Base-by-base conservation (phyloP, 2,797 vertebrate genomes). In the Pseudopleuronectes americanus region DNA sequence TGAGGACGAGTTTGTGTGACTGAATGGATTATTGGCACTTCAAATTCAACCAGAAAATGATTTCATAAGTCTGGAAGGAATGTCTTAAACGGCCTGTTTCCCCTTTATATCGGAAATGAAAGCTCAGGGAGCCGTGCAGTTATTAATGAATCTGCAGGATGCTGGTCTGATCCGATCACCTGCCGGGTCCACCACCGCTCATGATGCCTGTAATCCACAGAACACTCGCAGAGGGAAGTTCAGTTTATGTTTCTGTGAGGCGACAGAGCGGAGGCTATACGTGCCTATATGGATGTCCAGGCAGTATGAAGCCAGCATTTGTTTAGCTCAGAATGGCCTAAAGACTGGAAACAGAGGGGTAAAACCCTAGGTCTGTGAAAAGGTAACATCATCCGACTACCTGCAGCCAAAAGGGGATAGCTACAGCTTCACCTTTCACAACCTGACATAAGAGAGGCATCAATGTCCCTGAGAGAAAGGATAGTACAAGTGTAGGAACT, bases 101-200 rank as follows among this genome's bases (percentile, higher is more conserved):
- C 57, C n/a, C n/a, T 6, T 33, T 26, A 58, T 4, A 24, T 7
- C 16, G 54, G n/a, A 17, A 14, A 5, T 21, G 3, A 28, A 36
- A 54, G 36, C 53, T 52, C 22, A 28, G 23, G 1, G 3, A 61
- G 1, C 5, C 8, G 24, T 22, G 13, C 48, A 7, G 36, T 54
- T 36, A 54, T n/a, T 55, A 2, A 55, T 58, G 8, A 64, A 0
- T n/a, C 23, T 38, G 23, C 16, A 47, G 14, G 13, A 43, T 54
- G 28, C 41, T 38, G 57, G 61, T 45, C 61, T 26, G 6, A 67
- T 71, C 49, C 55, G 41, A n/a, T 60, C 65, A 31, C 53, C 24
- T 59, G 24, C 56, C 41, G 24, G 52, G 57, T 61, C 38, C 21
- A 6, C 8, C 19, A 38, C 12, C 36, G 4, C 3, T 38, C 36